These are phyloP conservation scores for Cercopithecus mona DNA, from an alignment of 2,113 vertebrate species.

Conservation along the genomic window DNA sequence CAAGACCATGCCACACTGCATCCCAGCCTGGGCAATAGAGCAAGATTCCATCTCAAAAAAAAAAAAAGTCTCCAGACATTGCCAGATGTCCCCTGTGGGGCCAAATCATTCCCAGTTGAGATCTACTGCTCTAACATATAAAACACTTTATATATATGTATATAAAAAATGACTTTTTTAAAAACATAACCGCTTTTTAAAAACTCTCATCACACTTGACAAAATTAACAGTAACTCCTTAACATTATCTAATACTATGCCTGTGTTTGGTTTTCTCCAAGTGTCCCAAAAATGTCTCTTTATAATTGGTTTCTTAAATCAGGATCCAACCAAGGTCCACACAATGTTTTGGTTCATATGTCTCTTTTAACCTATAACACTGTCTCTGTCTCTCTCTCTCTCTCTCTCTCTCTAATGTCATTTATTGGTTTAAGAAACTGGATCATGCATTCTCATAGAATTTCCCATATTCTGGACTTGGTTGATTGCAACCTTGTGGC, in stretches of 20 bases:
- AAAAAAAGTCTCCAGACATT: background rate
- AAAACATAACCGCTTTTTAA: background rate
- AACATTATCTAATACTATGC: background rate
- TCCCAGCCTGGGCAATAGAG: no score
- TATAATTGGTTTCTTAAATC: conserved; percentile 6
- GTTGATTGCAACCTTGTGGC: background rate
- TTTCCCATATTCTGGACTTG: background rate
- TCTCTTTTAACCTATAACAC: background rate
- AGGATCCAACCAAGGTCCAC: background rate
- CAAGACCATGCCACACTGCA: no score
- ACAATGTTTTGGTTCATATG: background rate
- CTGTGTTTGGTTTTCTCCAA: background rate
- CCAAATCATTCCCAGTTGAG: background rate
- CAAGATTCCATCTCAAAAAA: no score
- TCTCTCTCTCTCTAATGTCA: background rate
- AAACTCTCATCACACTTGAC: background rate
- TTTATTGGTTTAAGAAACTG: conserved; percentile 8
- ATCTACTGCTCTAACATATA: background rate
- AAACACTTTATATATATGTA: background rate
- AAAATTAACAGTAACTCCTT: background rate
- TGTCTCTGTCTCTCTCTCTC: background rate
- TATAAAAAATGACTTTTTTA: background rate
- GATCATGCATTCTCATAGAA: background rate
- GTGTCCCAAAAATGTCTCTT: background rate
- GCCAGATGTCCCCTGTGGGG: background rate